Evolutionary conservation across 2,888 invertebrate genomes (phyloP).

Genomic region (Phortica magna): DNA sequence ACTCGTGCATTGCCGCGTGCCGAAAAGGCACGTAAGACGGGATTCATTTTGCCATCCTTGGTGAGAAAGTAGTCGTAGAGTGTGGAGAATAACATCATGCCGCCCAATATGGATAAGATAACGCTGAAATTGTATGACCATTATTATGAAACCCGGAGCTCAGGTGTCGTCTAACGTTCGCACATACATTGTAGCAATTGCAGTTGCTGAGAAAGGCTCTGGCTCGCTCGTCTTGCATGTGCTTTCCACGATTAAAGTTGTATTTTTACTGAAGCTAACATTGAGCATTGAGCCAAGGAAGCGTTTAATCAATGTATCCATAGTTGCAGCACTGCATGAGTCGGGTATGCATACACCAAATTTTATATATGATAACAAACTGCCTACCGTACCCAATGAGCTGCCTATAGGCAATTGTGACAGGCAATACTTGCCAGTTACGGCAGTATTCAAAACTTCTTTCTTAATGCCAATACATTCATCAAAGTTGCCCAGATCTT

Average conservation of each 20-base stretch:
- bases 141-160: neutral
- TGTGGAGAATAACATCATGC: slow-evolving; percentile 48
- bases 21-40: slow-evolving; percentile 60
- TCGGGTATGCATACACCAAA: slow-evolving; percentile 64
- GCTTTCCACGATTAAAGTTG: slow-evolving; percentile 24
- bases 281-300: slow-evolving; percentile 47
- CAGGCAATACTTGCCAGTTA: slow-evolving; percentile 59
- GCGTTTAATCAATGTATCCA: slow-evolving; percentile 51
- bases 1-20: slow-evolving; percentile 53
- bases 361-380: slow-evolving; percentile 27
- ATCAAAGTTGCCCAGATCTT: slow-evolving; percentile 77
- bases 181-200: slow-evolving; percentile 68
- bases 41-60: slow-evolving; percentile 43
- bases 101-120: slow-evolving; percentile 44
- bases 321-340: slow-evolving; percentile 49
- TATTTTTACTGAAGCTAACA: slow-evolving; percentile 26
- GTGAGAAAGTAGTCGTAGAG: slow-evolving; percentile 56
- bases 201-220: slow-evolving; percentile 49
- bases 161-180: neutral
- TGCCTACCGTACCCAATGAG: slow-evolving; percentile 6
- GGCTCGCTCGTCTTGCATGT: slow-evolving; percentile 44
- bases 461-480: slow-evolving; percentile 73
- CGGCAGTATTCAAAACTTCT: slow-evolving; percentile 1
- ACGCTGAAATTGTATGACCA: slow-evolving; percentile 38
- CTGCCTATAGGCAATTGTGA: slow-evolving; percentile 32